Conservation (phyloP, 2,113 vertebrate genomes). For the Aegithalos caudatus region DNA sequence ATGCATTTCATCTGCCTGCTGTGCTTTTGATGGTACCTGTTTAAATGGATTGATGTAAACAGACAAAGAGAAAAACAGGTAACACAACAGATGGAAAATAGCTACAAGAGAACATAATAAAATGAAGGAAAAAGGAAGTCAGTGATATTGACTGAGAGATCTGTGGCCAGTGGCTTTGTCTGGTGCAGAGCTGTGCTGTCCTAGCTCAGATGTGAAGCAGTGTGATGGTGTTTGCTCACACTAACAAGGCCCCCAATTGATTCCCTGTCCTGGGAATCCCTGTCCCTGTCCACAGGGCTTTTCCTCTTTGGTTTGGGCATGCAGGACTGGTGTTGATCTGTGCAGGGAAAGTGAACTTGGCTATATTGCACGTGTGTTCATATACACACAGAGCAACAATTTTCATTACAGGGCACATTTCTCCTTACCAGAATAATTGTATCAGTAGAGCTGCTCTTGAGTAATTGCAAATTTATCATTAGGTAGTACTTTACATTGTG, state of each 20-base stretch:
- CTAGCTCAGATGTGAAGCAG: not conserved
- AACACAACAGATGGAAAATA: not conserved
- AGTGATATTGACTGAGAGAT: not conserved
- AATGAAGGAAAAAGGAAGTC: not conserved
- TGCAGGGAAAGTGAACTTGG: not conserved
- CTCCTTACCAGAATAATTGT: not conserved
- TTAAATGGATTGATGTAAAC: not conserved
- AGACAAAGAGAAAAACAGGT: not conserved
- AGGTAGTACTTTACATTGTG: not conserved
- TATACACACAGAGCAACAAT: not conserved
- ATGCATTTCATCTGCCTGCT: not conserved
- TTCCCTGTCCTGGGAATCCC: not conserved
- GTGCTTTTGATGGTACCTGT: not conserved
- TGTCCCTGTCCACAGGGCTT: not conserved
- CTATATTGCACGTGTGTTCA: not conserved
- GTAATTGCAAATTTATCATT: not conserved
- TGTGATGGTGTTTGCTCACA: not conserved
- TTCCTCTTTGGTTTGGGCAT: not conserved
- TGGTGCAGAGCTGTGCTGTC: not conserved
- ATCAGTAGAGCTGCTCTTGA: not conserved
- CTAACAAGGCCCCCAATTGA: rapidly evolving
- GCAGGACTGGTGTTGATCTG: not conserved
- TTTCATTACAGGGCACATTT: not conserved
- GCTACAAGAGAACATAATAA: not conserved
- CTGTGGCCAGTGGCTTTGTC: not conserved